These are phyloP conservation scores for Calonectris borealis DNA, from an alignment of 2,113 vertebrate species.

Conservation along the genomic window DNA sequence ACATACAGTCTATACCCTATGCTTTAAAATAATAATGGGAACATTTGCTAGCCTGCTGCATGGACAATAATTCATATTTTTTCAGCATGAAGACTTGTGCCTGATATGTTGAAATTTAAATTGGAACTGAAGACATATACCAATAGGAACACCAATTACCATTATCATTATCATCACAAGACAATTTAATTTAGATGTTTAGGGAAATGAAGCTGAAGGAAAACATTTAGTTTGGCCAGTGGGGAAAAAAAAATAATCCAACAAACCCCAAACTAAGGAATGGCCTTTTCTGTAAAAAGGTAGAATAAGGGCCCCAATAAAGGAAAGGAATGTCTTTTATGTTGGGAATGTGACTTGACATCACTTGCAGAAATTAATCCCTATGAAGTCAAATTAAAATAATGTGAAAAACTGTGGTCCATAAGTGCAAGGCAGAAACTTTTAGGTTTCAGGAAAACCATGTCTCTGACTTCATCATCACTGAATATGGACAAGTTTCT, in stretches of 20 bases:
- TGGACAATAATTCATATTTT: not conserved
- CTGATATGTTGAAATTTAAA: not conserved
- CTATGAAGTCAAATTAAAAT: not conserved
- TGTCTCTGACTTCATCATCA: not conserved
- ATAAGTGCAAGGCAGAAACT: not conserved
- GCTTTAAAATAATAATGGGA: not conserved
- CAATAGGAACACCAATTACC: not conserved
- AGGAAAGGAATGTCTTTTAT: not conserved
- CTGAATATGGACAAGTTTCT: not conserved
- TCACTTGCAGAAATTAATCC: not conserved
- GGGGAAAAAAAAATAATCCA: not conserved
- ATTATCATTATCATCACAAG: not conserved
- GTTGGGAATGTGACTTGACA: not conserved
- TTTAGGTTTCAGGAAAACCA: not conserved
- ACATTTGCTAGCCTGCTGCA: not conserved
- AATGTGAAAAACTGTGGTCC: not conserved
- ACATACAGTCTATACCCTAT: not conserved
- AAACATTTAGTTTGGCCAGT: not conserved
- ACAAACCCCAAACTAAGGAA: not conserved
- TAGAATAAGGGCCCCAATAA: not conserved
- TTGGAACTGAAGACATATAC: not conserved
- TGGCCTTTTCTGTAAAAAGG: not conserved
- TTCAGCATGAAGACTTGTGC: not conserved
- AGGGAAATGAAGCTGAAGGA: not conserved
- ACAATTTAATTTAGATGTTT: not conserved